Evolutionary conservation across 2,797 vertebrate genomes (phyloP).

Genomic region (Rhincodon typus): DNA sequence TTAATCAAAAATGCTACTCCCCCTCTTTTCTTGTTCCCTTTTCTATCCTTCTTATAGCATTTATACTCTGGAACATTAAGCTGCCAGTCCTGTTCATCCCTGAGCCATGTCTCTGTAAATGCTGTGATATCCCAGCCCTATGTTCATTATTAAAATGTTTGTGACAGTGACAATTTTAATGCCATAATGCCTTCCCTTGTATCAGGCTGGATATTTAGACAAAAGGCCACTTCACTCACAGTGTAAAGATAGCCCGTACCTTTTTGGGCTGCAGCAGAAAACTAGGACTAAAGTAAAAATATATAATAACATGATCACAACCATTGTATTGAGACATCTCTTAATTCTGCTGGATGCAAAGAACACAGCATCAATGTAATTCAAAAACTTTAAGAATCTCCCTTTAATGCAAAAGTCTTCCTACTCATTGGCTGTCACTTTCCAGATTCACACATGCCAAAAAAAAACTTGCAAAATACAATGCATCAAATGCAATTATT

Average conservation of each 20-base stretch:
- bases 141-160: conserved; percentile 1
- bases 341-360: background rate
- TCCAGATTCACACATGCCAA: background rate
- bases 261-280: background rate
- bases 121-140: too few relatives aligned
- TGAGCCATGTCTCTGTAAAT: too few relatives aligned
- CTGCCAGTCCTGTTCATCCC: too few relatives aligned
- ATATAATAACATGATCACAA: background rate
- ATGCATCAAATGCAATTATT: background rate
- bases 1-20: too few relatives aligned
- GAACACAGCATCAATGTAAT: background rate
- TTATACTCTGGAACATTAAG: too few relatives aligned
- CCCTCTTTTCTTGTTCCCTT: too few relatives aligned
- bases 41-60: too few relatives aligned
- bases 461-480: background rate
- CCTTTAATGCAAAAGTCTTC: background rate
- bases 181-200: too few relatives aligned
- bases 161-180: background rate
- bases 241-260: background rate
- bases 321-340: background rate
- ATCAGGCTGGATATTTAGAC: background rate
- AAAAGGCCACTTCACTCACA: background rate
- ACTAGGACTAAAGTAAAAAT: background rate
- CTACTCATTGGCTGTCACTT: background rate
- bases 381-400: background rate